Base-by-base conservation (phyloP, 2,888 invertebrate species). In the Beris morrisii region DNA sequence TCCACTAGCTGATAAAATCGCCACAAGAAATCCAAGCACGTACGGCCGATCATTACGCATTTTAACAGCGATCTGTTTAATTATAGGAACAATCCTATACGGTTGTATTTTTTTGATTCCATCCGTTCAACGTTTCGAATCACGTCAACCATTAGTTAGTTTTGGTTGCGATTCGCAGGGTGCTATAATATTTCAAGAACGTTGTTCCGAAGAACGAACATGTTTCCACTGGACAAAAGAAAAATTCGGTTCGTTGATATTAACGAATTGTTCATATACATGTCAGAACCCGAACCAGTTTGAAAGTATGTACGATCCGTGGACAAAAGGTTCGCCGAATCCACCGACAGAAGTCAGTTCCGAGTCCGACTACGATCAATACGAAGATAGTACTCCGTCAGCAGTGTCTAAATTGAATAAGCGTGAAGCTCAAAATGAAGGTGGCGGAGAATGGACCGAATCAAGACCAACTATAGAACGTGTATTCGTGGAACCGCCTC, bases 131-230 rank as follows among this genome's bases (percentile, higher is more conserved):
- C 84, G 87, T 69, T 81, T 84, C 73, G 84, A 85, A 74, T 83
- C 84, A 69, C 70, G 73, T 63, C 67, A 78, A 68, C 89, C 89
- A 4, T 81, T 83, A 48, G 87, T 91, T 4, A 84, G 87, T 73
- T 91, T 92, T 74, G 86, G 86, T 74, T 92, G 92, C 78, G 86
- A 90, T 74, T 83, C 82, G 38, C 81, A 84, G 65, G 90, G 90
- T 43, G 91, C 89, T 1, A 84, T 85, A 56, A 85, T 92, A 55
- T 84, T 88, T 75, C 91, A 91, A 78, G 88, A 91, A 76, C 84
- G 87, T 55, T 91, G 91, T 77, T 84, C 85, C 28, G 85, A 85
- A 71, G 86, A 86, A 67, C 84, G 84, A 75, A 84, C 84, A 4
- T 91, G 91, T 75, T 86, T 88, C 74, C 83, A 85, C 58, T 90